These are phyloP conservation scores for Lathamus discolor DNA, from an alignment of 2,113 vertebrate species.

Conservation along the genomic window DNA sequence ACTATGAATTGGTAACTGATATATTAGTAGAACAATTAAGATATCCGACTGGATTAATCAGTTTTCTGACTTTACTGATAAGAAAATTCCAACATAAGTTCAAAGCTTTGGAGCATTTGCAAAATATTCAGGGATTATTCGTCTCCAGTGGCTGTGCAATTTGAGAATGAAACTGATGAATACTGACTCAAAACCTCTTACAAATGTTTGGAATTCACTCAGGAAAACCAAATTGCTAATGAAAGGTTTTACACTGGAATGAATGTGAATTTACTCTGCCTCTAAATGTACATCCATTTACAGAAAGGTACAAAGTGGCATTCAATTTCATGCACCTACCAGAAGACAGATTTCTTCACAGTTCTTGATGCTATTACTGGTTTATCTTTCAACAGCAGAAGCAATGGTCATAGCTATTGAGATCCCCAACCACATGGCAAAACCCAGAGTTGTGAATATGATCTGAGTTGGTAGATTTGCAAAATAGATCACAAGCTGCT, in stretches of 20 bases:
- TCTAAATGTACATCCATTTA: neutral
- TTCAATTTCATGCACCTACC: neutral
- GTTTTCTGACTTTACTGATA: neutral
- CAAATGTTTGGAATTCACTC: neutral
- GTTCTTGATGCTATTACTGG: neutral
- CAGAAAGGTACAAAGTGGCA: neutral
- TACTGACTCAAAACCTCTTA: neutral
- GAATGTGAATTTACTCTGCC: neutral
- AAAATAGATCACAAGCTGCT: neutral
- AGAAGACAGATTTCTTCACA: neutral
- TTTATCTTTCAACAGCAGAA: neutral
- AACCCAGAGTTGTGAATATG: neutral
- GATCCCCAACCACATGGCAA: neutral
- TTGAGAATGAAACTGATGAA: neutral
- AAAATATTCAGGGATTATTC: neutral
- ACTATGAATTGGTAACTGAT: neutral
- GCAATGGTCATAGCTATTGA: neutral
- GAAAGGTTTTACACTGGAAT: neutral
- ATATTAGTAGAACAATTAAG: neutral
- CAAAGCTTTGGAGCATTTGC: neutral
- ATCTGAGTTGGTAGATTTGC: neutral
- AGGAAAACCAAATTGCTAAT: neutral
- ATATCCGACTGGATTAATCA: neutral
- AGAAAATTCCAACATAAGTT: neutral
- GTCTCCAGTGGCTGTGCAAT: neutral